phyloP scores from a whole-genome alignment of 2,113 vertebrate species.

The Cephalopholis sonnerati region DNA sequence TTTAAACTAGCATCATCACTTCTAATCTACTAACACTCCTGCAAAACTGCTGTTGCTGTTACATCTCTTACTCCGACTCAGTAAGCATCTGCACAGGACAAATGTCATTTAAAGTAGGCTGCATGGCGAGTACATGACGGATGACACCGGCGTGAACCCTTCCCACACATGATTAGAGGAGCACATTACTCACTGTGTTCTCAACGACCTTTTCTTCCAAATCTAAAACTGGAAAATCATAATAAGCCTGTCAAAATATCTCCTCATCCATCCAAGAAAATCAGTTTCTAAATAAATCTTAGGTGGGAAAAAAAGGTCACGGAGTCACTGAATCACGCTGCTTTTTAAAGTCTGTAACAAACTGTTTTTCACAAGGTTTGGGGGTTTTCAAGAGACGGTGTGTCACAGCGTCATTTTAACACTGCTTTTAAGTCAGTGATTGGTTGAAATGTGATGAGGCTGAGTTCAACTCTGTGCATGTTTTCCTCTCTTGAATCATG shows the following conservation, averaged over 20 bases:
- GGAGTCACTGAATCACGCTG: not conserved
- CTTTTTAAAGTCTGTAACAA: not conserved
- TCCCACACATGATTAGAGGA: not conserved
- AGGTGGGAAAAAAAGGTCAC: not conserved
- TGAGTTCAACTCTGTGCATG: not conserved
- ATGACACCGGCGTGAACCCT: constrained; percentile 30
- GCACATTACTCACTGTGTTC: constrained; percentile 40
- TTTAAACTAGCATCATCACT: too few relatives aligned
- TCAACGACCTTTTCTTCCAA: not conserved
- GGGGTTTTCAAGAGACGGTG: not conserved
- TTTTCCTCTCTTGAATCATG: not conserved
- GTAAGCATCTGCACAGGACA: constrained; percentile 3
- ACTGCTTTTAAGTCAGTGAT: not conserved
- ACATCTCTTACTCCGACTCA: not conserved
- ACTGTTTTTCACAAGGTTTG: not conserved
- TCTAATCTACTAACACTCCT: too few relatives aligned
- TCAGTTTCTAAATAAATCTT: not conserved
- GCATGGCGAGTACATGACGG: constrained; percentile 16
- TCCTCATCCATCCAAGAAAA: not conserved
- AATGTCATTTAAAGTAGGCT: constrained; percentile 8
- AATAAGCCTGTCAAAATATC: constrained; percentile 15
- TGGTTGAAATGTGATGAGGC: not conserved
- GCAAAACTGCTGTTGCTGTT: too few relatives aligned
- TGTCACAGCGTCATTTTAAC: not conserved
- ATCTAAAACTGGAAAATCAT: constrained; percentile 25